Conservation (phyloP, 2,797 vertebrate genomes). For the Halcyon smyrnensis region DNA sequence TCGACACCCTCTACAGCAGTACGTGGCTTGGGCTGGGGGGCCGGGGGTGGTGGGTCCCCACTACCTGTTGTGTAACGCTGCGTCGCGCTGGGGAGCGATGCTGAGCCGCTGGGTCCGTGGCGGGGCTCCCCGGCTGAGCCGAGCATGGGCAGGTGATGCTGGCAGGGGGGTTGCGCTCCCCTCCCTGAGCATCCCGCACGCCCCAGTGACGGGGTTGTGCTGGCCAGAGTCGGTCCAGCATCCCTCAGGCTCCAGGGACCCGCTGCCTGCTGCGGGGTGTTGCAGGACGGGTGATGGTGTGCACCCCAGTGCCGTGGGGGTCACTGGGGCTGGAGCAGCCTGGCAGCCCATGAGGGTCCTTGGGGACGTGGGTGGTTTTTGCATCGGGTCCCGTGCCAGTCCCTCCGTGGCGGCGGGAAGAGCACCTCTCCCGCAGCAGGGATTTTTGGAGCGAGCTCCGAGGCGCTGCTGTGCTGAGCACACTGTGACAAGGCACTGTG, state of each 20-base stretch:
- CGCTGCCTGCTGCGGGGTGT: background rate
- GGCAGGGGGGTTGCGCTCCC: background rate
- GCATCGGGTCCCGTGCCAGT: accelerated
- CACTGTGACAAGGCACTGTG: background rate
- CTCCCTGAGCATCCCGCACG: background rate
- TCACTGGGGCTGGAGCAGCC: background rate
- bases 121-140: background rate
- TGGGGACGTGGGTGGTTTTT: background rate
- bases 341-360: background rate
- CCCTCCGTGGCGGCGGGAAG: background rate
- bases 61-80: constrained; percentile 43
- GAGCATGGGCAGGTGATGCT: background rate
- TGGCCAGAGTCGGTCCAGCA: accelerated
- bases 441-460: background rate
- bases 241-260: background rate
- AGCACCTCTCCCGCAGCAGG: background rate
- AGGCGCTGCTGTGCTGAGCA: background rate
- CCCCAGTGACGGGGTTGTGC: background rate
- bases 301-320: background rate
- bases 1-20: constrained; percentile 98
- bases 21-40: constrained; percentile 75
- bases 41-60: background rate
- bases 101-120: background rate
- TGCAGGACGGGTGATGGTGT: background rate
- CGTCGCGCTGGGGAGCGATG: background rate